Evolutionary conservation across 2,113 vertebrate genomes (phyloP).

Genomic region (Tautogolabrus adspersus): DNA sequence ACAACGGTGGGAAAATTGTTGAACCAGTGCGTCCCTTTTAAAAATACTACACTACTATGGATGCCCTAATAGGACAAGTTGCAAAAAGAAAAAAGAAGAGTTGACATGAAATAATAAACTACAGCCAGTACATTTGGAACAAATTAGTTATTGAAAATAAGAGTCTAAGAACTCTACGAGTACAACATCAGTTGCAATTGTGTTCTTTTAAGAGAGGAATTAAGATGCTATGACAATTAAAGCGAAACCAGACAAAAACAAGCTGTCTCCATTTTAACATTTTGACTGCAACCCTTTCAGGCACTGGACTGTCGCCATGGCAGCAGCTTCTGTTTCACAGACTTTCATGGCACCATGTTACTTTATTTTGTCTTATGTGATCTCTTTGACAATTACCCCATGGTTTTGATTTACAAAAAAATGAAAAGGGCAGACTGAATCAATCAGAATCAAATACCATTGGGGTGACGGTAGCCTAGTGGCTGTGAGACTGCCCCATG

Average conservation of each 20-base stretch:
- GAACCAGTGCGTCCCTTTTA: background rate
- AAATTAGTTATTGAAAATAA: background rate
- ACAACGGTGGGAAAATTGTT: background rate
- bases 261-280: conserved; percentile 8
- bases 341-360: background rate
- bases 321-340: conserved; percentile 9
- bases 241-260: conserved; percentile 17
- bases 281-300: conserved; percentile 5
- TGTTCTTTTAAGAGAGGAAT: no score
- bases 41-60: background rate
- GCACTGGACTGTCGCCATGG: background rate
- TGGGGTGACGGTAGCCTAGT: no score
- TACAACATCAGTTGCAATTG: background rate
- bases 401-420: background rate
- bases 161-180: background rate
- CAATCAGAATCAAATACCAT: background rate
- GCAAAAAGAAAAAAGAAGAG: background rate
- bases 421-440: background rate
- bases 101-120: background rate
- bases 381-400: background rate
- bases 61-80: no score
- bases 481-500: no score
- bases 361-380: background rate
- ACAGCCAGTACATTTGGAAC: background rate
- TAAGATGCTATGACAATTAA: conserved; percentile 5